These are phyloP conservation scores for Schlechtendalia chinensis DNA, from an alignment of 1,140 invertebrate genomes.

Conservation along the genomic window DNA sequence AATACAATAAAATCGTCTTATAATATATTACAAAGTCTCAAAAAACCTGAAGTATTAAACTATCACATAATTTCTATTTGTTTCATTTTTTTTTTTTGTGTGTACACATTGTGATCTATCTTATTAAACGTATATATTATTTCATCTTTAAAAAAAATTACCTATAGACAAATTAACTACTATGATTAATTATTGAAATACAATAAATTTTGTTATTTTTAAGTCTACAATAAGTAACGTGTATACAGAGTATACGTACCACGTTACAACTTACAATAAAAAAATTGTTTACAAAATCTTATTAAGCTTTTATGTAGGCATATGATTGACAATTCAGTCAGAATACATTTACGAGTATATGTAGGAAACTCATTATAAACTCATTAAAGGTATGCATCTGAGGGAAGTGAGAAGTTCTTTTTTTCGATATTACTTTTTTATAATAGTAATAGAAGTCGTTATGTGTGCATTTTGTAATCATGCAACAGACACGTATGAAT, in stretches of 20 bases:
- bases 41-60: no score
- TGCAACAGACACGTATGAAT: not conserved
- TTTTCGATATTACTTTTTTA: slow-evolving; percentile 11
- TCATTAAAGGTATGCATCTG: not conserved
- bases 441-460: slow-evolving; percentile 11
- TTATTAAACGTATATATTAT: no score
- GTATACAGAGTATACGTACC: not conserved
- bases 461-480: not conserved
- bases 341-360: not conserved
- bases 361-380: slow-evolving; percentile 21
- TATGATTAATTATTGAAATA: no score
- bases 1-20: no score
- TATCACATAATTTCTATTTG: no score
- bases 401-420: slow-evolving; percentile 9
- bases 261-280: not conserved
- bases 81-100: no score
- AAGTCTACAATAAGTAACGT: no score
- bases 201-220: no score
- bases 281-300: not conserved
- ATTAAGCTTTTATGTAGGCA: not conserved
- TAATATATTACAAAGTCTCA: no score
- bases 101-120: no score
- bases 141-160: no score
- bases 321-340: not conserved
- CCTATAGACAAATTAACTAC: no score